These are phyloP conservation scores for Oophaga sylvatica DNA, from an alignment of 2,797 vertebrate genomes.

Conservation along the genomic window DNA sequence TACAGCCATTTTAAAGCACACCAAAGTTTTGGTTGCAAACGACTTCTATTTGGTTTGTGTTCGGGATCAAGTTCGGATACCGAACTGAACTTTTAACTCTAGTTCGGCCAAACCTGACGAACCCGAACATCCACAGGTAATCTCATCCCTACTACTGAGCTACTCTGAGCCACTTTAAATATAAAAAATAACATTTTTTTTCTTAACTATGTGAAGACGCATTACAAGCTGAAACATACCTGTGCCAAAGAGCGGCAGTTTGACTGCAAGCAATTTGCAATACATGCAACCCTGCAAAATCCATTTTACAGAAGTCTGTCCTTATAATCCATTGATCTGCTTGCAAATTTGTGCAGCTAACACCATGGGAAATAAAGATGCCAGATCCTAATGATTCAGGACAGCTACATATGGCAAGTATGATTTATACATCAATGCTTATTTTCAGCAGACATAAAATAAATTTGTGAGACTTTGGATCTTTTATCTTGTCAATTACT, in stretches of 20 bases:
- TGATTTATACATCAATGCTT: conserved; percentile 32
- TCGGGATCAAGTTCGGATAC: too few species aligned
- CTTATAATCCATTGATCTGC: conserved; percentile 8
- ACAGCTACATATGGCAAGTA: conserved; percentile 34
- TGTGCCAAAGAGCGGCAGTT: not conserved
- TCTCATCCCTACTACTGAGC: too few species aligned
- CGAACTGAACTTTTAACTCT: too few species aligned
- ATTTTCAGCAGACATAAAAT: conserved; percentile 27
- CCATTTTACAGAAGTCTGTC: not conserved
- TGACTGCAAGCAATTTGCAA: not conserved
- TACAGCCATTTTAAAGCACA: too few species aligned
- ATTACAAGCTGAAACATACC: not conserved
- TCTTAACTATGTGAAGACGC: not conserved
- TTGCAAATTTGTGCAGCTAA: not conserved
- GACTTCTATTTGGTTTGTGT: too few species aligned
- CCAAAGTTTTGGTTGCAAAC: too few species aligned
- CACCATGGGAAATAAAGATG: conserved; percentile 32
- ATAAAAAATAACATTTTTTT: not conserved
- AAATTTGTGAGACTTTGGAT: conserved; percentile 27
- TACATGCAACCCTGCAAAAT: not conserved
- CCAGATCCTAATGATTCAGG: conserved; percentile 12
- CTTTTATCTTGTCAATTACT: conserved; percentile 18
- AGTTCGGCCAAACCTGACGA: too few species aligned
- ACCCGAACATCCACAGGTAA: too few species aligned
- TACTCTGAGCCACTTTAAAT: not conserved